Evolutionary conservation across 2,888 invertebrate genomes (phyloP), one percentile per base, ranked within the genome.

Genomic region (Mythimna vitellina): DNA sequence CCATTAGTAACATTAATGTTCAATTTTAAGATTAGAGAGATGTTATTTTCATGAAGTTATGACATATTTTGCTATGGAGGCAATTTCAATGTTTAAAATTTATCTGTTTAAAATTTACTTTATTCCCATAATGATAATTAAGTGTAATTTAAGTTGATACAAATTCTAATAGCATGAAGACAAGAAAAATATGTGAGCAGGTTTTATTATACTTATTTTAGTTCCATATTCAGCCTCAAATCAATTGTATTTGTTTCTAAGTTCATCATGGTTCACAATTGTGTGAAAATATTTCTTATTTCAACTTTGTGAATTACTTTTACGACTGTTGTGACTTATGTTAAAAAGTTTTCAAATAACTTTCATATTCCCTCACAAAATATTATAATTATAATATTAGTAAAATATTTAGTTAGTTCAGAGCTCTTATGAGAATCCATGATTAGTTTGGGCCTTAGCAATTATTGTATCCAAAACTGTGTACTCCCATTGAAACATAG

Each of bases 1-100:
- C 81, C 80, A 75, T 65, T 83, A 77, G 73, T 85, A 80, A 83
- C 82, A 86, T 83, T 81, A 72, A 80, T 82, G 77, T 82, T 76
- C 63, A 62, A 73, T 70, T 76, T 73, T 77, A 75, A 79, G 32
- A 76, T 71, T 71, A 74, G 72, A 80, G 73, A 69, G 64, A 76
- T 76, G 58, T 83, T 81, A 80, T 64, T 80, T 83, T 65, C 46
- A 65, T 67, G 74, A 70, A 63, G 53, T 56, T 67, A 73, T 70
- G 58, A 68, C 58, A 81, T 63, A 68, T 81, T 82, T 82, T 74
- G 54, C 63, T 65, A 62, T 35, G 38, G 56, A 63, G 70, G 63
- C 65, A 81, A 54, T 61, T 61, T 60, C 42, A 62, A 62, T 73
- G 42, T 79, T 46, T 73, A 66, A 74, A 76, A 38, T 49, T 65